Base-by-base conservation (phyloP, 2,888 invertebrate genomes). In the Atethmia centrago region DNA sequence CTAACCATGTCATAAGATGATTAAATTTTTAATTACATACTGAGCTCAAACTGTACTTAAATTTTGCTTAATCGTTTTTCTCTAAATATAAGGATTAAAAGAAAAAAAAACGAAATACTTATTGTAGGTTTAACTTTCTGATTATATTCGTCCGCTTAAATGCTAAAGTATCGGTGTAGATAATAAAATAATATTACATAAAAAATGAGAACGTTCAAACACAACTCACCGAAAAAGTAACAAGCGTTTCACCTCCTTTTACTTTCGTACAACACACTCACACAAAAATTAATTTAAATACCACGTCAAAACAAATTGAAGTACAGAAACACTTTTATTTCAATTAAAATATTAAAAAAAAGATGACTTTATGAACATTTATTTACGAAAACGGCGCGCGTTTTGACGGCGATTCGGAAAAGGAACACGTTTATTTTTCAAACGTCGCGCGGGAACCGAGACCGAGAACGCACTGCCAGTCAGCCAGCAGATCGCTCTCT, bases 161-260 rank as follows among this genome's bases (percentile, higher is more conserved):
- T 58, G 14, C 16, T 31, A 42, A 64, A 64, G 61, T 78, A 78
- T 78, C 81, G 31, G 25, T 14, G 47, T 19, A 31, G 2, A 65
- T 62, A 81, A 66, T 70, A 74, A 74, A 71, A 84, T 77, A 76
- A 70, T 79, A 85, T 80, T 79, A 78, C 73, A 82, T 81, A 82
- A 82, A 84, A 77, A 84, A 84, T 71, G 85, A 86, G 88, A 88
- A 87, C 85, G 80, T 80, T 85, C 85, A 86, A 87, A 84, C 69
- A 89, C 84, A 83, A 90, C 94, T 94, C 87, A 95, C 94, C 94
- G 88, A 91, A 87, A 86, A 85, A 91, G 89, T 88, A 85, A 89
- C 87, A 90, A 92, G 81, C 86, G 92, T 92, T 91, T 93, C 94
- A 94, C 94, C 92, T 93, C 94, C 94, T 94, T 94, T 94, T 94